Evolutionary conservation across 2,113 vertebrate species (phyloP), one percentile per base, ranked within the genome.

Genomic region (Rostratula benghalensis): DNA sequence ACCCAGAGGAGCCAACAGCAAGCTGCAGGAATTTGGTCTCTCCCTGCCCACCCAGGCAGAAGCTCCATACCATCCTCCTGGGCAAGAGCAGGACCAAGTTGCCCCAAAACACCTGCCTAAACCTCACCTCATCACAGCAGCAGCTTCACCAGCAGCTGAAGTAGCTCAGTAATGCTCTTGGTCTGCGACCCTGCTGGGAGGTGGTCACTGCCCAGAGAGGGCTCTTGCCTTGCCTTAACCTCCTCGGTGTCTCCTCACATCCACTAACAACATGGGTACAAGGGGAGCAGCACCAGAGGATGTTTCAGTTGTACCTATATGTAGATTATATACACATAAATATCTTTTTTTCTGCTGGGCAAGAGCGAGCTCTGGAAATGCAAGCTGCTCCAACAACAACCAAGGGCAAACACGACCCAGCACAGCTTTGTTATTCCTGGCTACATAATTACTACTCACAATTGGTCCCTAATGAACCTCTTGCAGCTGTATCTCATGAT

Each of bases 141-240:
- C 70, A 71, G 10, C 78, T 85, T 28, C 64, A 15, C 7, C 64
- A 63, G 33, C 43, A 78, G 33, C 70, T 6, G 1, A 13, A 63
- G 7, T 11, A 39, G 9, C 18, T 37, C 68, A 63, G 25, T 9
- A 10, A 12, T 18, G 22, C 37, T 61, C 83, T 31, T 4, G 20
- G 6, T 19, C 81, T 57, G 43, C 30, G 56, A 7, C n/a, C 37
- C 25, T 48, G 31, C 68, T 4, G 1, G 7, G 35, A 48, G 13
- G 2, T 3, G 1, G 6, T 33, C 11, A 7, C 6, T 63, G 25
- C 43, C 21, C 2, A 2, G 18, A 0, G 1, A 11, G 10, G 8
- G 3, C 7, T 77, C 6, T 41, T 80, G 14, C 5, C 45, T 81
- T 27, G 61, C 81, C 59, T 74, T 30, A 9, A 8, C 33, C 39